A percentile compares a stretch with the other conserved stretches of the same genome.
phyloP scores from a whole-genome alignment of 2,113 vertebrate species.

The Myocastor coypus region DNA sequence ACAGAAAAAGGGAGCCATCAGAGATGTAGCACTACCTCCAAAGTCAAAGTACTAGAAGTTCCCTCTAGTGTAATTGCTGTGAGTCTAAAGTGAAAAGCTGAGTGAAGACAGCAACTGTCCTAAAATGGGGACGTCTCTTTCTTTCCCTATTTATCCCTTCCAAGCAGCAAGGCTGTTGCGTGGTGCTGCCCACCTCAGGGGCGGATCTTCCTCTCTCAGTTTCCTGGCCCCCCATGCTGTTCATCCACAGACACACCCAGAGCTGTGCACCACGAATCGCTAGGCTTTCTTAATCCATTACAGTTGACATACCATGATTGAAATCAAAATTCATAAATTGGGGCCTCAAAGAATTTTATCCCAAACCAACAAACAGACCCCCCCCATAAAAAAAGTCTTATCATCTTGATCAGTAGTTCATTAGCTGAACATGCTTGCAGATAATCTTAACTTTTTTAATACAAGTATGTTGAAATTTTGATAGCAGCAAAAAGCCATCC shows the following conservation, averaged over 20 bases:
- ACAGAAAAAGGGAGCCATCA: not conserved
- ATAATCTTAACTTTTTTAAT: conserved; percentile 38
- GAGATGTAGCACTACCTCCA: not conserved
- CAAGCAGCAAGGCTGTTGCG: too few species aligned
- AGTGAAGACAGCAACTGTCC: not conserved
- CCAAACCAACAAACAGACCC: conserved; percentile 2
- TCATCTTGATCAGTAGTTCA: not conserved
- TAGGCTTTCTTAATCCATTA: not conserved
- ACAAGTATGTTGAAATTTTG: conserved; percentile 10
- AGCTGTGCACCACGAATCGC: not conserved
- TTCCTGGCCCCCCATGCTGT: not conserved
- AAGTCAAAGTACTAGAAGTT: not conserved
- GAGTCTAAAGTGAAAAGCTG: not conserved
- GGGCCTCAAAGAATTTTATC: not conserved
- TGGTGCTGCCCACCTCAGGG: too few species aligned
- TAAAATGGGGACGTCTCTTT: too few species aligned
- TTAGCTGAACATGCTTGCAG: conserved; percentile 4
- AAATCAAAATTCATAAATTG: not conserved
- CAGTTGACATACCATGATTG: not conserved
- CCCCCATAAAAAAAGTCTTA: not conserved
- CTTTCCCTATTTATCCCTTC: too few species aligned
- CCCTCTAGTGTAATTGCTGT: not conserved
- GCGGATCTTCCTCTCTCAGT: not conserved
- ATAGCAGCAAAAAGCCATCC: not conserved
- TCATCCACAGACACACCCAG: not conserved